Conservation (phyloP, 2,113 vertebrate species). For the Coreoperca whiteheadi region DNA sequence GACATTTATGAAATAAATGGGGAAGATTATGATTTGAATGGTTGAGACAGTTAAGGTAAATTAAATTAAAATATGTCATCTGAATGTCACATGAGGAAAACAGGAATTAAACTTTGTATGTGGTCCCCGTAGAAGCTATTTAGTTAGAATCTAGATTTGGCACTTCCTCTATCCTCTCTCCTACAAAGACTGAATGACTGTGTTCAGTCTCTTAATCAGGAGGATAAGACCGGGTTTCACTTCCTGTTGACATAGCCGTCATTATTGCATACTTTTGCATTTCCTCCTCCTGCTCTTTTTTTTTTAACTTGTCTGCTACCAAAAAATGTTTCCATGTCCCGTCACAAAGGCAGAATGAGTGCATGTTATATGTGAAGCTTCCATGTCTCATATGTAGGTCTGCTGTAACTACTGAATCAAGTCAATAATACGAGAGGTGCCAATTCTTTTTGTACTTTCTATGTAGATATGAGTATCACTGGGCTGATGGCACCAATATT, state of each 20-base stretch:
- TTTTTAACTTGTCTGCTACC: slow-evolving; percentile 30
- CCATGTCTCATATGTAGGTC: neutral
- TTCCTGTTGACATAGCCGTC: slow-evolving; percentile 69
- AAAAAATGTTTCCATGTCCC: slow-evolving; percentile 16
- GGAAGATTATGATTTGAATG: neutral
- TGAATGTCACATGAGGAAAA: slow-evolving; percentile 63
- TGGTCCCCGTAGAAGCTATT: slow-evolving; percentile 29
- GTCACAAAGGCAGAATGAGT: neutral
- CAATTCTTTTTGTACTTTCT: neutral
- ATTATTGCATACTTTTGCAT: slow-evolving; percentile 40
- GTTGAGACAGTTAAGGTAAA: neutral
- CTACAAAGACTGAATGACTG: slow-evolving; percentile 56
- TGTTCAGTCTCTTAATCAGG: slow-evolving; percentile 64
- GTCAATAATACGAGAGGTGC: neutral
- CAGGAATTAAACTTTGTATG: slow-evolving; percentile 59
- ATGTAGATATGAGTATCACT: slow-evolving; percentile 95
- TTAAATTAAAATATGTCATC: slow-evolving; percentile 21
- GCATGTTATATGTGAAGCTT: neutral
- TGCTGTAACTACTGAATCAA: neutral
- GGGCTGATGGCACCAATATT: slow-evolving; percentile 98
- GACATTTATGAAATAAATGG: neutral
- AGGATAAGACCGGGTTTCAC: slow-evolving; percentile 64
- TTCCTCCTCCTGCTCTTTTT: slow-evolving; percentile 18
- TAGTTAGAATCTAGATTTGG: slow-evolving; percentile 52
- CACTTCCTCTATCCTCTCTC: slow-evolving; percentile 69